These are phyloP conservation scores for Pangasius macronema DNA, from an alignment of 2,797 vertebrate species.

Conservation along the genomic window DNA sequence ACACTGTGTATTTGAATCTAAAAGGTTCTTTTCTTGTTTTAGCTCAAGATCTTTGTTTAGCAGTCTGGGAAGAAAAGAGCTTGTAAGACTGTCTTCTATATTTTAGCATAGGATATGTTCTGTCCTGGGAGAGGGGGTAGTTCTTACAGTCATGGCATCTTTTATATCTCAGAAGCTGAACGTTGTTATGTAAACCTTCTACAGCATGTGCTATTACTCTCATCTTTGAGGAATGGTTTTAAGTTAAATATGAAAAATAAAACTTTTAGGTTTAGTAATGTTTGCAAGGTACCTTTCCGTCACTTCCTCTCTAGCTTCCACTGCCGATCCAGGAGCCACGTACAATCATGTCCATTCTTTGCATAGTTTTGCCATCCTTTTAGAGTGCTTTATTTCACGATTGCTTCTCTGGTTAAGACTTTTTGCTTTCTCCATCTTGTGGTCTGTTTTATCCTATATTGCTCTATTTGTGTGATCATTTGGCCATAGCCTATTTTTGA, in stretches of 20 bases:
- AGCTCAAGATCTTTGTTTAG: slow-evolving; percentile 11
- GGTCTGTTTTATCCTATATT: neutral
- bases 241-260: neutral
- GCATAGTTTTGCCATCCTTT: neutral
- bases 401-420: neutral
- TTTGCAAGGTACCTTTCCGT: neutral
- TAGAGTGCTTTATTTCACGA: neutral
- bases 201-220: neutral
- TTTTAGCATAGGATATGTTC: neutral
- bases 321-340: neutral
- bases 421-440: neutral
- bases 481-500: neutral
- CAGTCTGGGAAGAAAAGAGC: neutral
- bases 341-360: neutral
- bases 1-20: slow-evolving; percentile 26
- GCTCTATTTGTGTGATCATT: neutral
- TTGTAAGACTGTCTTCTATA: neutral
- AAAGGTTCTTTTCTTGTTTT: slow-evolving; percentile 17
- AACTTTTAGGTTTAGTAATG: neutral
- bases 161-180: slow-evolving; percentile 1
- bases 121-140: neutral
- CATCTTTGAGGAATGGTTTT: neutral
- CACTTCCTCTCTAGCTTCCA: neutral
- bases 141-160: neutral
- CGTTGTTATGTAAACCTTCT: neutral